Conservation (phyloP, 2,888 invertebrate genomes). For the Ochropacha duplaris region DNA sequence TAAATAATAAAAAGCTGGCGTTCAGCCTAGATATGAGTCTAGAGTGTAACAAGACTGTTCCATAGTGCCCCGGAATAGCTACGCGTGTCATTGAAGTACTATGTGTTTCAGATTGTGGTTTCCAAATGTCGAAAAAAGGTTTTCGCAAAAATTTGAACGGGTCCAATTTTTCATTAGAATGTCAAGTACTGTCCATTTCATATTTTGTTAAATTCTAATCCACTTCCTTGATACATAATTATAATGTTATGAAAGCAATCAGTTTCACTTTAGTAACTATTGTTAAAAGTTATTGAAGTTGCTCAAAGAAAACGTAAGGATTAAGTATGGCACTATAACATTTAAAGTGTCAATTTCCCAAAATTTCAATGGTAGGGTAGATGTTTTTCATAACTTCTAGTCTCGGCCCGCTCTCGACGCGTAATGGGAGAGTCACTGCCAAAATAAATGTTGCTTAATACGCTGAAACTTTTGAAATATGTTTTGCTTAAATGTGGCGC, state of each 20-base stretch:
- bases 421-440: slow-evolving; percentile 79
- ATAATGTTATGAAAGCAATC: no score
- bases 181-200: no score
- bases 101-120: slow-evolving; percentile 10
- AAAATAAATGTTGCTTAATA: slow-evolving; percentile 83
- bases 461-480: slow-evolving; percentile 82
- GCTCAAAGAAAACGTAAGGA: background rate
- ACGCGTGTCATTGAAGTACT: slow-evolving; percentile 20
- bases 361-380: slow-evolving; percentile 41
- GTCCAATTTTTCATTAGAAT: no score
- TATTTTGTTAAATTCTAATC: no score
- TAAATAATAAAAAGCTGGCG: slow-evolving; percentile 66
- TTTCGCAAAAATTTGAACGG: no score
- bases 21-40: slow-evolving; percentile 39
- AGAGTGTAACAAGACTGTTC: slow-evolving; percentile 49
- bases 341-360: background rate
- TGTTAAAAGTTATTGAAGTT: background rate
- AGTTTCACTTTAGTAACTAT: no score
- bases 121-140: background rate
- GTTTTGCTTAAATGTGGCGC: slow-evolving; percentile 79
- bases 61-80: slow-evolving; percentile 23
- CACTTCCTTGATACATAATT: no score
- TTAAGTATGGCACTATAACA: no score
- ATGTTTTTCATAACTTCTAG: slow-evolving; percentile 65
- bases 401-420: slow-evolving; percentile 46